A percentile compares a stretch with the other conserved stretches of the same genome.
Evolutionary conservation across 2,888 invertebrate genomes (phyloP).

Genomic region (Drosophila buzzatii): DNA sequence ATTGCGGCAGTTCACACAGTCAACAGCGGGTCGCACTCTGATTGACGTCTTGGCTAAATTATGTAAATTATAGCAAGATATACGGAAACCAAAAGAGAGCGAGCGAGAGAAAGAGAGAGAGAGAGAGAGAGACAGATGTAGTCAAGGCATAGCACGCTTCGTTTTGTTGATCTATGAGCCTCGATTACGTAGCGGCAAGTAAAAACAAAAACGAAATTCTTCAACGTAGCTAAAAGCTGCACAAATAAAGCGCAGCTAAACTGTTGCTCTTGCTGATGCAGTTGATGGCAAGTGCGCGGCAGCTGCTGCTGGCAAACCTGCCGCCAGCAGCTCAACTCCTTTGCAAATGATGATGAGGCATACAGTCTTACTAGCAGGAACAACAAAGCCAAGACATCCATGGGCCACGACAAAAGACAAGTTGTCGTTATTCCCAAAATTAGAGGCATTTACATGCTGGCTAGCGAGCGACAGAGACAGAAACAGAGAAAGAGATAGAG

Average conservation of each 20-base stretch:
- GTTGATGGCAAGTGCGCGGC: conserved; percentile 64
- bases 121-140: background rate
- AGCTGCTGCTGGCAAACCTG: conserved; percentile 55
- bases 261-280: conserved; percentile 52
- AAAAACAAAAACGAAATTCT: conserved; percentile 33
- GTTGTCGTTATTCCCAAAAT: conserved; percentile 78
- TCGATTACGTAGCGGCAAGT: conserved; percentile 66
- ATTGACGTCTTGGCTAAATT: conserved; percentile 57
- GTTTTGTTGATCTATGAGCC: conserved; percentile 73
- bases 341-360: conserved; percentile 79
- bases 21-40: conserved; percentile 27
- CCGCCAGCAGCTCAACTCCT: conserved; percentile 48
- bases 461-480: conserved; percentile 9
- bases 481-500: background rate
- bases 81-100: background rate
- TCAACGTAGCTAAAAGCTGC: conserved; percentile 67
- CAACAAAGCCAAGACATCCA: conserved; percentile 39
- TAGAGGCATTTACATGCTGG: conserved; percentile 74
- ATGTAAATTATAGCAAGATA: conserved; percentile 56
- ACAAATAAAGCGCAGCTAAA: conserved; percentile 70
- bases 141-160: conserved; percentile 48
- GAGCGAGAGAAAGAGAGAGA: conserved; percentile 7
- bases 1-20: conserved; percentile 57
- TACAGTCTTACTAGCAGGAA: conserved; percentile 29
- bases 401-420: conserved; percentile 74